Evolutionary conservation across 2,113 vertebrate genomes (phyloP).

Genomic region (Camarhynchus parvulus): DNA sequence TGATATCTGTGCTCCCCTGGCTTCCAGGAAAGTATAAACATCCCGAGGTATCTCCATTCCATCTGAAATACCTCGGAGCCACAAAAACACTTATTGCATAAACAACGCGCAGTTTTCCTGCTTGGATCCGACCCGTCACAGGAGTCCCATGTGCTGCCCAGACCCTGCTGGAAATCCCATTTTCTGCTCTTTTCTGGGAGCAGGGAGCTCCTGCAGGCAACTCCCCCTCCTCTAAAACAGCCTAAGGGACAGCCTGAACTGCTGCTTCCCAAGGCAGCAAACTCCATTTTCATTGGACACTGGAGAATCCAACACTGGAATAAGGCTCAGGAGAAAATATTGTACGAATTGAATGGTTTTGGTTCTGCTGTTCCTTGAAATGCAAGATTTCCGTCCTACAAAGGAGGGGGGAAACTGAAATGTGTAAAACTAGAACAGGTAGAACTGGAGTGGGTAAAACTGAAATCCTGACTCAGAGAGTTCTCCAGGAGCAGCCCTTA

Average conservation of each 20-base stretch:
- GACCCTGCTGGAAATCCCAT: accelerated
- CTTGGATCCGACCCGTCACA: accelerated
- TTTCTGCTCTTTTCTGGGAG: not conserved
- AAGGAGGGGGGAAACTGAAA: not conserved
- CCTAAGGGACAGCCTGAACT: not conserved
- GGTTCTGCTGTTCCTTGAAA: not conserved
- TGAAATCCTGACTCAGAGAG: not conserved
- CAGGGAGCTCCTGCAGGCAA: accelerated
- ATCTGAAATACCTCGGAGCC: conserved; percentile 48
- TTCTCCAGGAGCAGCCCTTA: not conserved
- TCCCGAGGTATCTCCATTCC: conserved; percentile 38
- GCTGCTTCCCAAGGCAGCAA: not conserved
- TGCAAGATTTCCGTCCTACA: not conserved
- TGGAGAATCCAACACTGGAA: not conserved
- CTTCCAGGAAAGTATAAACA: conserved; percentile 48
- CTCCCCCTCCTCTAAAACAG: not conserved
- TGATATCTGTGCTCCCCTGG: conserved; percentile 53
- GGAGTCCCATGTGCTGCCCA: not conserved
- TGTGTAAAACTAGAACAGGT: not conserved
- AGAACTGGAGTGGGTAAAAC: not conserved
- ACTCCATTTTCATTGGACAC: not conserved
- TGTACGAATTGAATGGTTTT: not conserved
- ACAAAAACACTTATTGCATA: conserved; percentile 17
- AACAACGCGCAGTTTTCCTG: not conserved
- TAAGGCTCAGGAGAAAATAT: not conserved